Evolutionary conservation across 1,140 invertebrate genomes (phyloP), one percentile per base, ranked within the genome.

Genomic region (Calycopis cecrops): DNA sequence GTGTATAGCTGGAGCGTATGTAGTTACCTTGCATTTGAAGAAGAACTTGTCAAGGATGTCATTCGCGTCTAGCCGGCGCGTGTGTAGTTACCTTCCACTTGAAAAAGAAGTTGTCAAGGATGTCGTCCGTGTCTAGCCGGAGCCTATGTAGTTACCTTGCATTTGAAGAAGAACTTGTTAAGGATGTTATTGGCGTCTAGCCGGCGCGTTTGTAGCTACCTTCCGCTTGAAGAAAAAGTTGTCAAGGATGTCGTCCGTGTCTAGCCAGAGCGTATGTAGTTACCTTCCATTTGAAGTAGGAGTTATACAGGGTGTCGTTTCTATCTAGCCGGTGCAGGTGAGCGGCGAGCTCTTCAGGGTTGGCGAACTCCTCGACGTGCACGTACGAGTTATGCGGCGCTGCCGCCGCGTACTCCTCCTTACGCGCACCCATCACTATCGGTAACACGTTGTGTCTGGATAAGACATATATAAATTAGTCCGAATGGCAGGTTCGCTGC

Each of bases 391-490:
- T 92, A 64, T 94, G 92, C 0, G 98, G 98, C 1, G 97, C 94
- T 55, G 91, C 92, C 34, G 92, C 91, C 51, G 92, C 92, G 85
- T 99, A 99, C 75, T 99, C 97, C 33, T 94, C 92, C 0, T 93
- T 93, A 35, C 94, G 91, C 0, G 96, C 97, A 1, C 98, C 98
- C 96, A 99, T 98, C 12, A 98, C 98, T 48, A 98, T 96, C 0
- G 97, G 97, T 47, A 99, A 79, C 10, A 97, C 92, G 73, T 96
- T 93, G 65, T 96, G 93, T 55, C 96, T 97, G 81, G n/a, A 82
- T 6, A 28, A 83, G 49, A 6, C n/a, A 16, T 40, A 16, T 9
- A 44, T 44, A 4, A 4, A 10, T n/a, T 35, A 6, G 34, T n/a
- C n/a, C n/a, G n/a, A n/a, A n/a, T n/a, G n/a, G n/a, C n/a, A n/a